Conservation (phyloP, 2,888 invertebrate species). For the Lathronympha strigana region DNA sequence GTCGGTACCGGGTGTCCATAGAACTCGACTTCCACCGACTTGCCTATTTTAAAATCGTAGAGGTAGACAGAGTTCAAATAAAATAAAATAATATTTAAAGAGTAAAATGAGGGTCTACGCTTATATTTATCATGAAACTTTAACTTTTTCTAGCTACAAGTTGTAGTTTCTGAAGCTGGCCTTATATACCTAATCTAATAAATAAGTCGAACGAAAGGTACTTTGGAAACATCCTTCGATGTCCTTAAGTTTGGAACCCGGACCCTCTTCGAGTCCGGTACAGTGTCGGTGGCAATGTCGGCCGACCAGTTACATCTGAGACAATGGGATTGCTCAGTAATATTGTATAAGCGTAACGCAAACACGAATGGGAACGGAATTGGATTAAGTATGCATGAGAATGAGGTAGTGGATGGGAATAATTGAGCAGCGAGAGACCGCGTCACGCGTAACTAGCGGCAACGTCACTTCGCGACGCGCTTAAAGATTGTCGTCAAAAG, state of each 20-base stretch:
- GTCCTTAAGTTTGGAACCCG: background rate
- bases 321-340: slow-evolving; percentile 7
- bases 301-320: background rate
- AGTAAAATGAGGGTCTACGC: too few relatives aligned
- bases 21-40: too few relatives aligned
- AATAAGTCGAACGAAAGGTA: background rate
- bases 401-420: slow-evolving; percentile 16
- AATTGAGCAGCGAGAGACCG: slow-evolving; percentile 19
- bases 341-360: slow-evolving; percentile 23
- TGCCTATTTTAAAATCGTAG: too few relatives aligned
- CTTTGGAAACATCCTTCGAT: background rate
- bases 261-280: background rate
- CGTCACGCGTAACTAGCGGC: background rate
- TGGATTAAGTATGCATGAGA: slow-evolving; percentile 9
- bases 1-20: too few relatives aligned
- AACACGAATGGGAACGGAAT: slow-evolving; percentile 9
- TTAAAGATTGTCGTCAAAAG: background rate
- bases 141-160: too few relatives aligned
- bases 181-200: too few relatives aligned
- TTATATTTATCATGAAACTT: too few relatives aligned
- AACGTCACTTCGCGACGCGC: background rate
- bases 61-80: too few relatives aligned
- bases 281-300: background rate
- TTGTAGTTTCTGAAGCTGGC: too few relatives aligned
- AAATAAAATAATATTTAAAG: too few relatives aligned